Base-by-base conservation (phyloP, 2,888 invertebrate species). In the Caenorhabditis japonica region DNA sequence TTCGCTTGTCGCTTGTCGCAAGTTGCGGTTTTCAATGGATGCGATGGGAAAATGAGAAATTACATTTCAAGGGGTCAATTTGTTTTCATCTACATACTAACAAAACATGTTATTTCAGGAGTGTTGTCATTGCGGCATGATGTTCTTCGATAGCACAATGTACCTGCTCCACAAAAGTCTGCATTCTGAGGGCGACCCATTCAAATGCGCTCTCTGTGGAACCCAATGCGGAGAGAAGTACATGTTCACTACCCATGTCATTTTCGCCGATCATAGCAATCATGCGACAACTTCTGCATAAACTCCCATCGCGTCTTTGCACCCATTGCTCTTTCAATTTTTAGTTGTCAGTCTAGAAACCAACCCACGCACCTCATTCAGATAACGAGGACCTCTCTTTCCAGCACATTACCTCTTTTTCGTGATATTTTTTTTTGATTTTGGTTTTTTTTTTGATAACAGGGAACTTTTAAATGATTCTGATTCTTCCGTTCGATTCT, bases 111-210 rank as follows among this genome's bases (percentile, higher is more conserved):
- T 7, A 12, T 73, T 73, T 25, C 58, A 79, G 79, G 82, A 83
- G 75, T 96, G 96, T 89, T 91, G 92, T 23, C 94, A 93, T 89
- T 97, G 97, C 90, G 93, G 94, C 83, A 95, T 97, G 86, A 92
- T 93, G 49, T 97, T 95, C 90, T 94, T 94, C 36, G 96, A 97
- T 89, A 94, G 94, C 88, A 97, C 96, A 0, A 91, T 97, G 64
- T 96, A 95, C 90, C 94, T 96, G 90, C 91, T 97, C 79, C 97
- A 97, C 91, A 96, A 96, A 90, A 96, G 96, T 81, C 94, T 97
- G 89, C 97, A 97, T 90, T 36, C 81, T 8, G 95, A 95, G 83
- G 94, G 95, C 88, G 95, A 96, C 90, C 96, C 97, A 0, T 97
- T 93, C 92, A 71, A 80, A 43, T 85, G 85, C 77, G 97, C 97